These are phyloP conservation scores for Ctenodactylus gundi DNA, from an alignment of 2,113 vertebrate species.

Conservation along the genomic window DNA sequence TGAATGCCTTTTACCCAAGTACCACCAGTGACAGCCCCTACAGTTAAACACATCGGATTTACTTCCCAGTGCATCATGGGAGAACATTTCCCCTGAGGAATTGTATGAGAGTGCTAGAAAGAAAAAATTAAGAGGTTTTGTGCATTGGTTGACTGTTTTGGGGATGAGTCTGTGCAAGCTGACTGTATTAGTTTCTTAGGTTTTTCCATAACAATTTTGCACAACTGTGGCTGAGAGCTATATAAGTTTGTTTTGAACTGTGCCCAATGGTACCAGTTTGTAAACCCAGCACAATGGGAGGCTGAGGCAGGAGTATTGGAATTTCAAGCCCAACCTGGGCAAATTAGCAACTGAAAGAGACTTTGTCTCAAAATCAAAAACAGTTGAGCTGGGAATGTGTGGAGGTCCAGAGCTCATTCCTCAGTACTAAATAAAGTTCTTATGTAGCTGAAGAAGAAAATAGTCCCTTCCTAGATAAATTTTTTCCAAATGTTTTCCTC, in stretches of 20 bases:
- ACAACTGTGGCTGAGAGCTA: neutral
- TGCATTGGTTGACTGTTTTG: neutral
- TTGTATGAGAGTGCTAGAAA: neutral
- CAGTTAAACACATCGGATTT: neutral
- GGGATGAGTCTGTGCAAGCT: neutral
- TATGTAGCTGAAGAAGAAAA: neutral
- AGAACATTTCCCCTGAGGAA: neutral
- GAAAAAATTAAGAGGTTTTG: neutral
- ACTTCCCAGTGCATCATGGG: neutral
- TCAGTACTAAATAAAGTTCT: neutral
- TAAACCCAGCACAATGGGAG: too few species aligned
- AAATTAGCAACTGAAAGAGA: too few species aligned
- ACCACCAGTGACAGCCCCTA: neutral
- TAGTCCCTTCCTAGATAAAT: neutral
- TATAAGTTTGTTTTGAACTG: neutral
- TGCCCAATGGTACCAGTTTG: neutral
- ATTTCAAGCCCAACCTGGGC: too few species aligned
- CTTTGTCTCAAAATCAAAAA: too few species aligned
- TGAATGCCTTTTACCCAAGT: neutral
- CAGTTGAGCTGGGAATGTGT: too few species aligned
- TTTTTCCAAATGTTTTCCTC: conserved; percentile 3
- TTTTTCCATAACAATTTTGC: neutral
- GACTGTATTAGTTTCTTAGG: neutral
- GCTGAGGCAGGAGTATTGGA: too few species aligned
- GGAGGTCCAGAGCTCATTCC: neutral